Percentiles rank a stretch among this genome's conserved stretches.
These are phyloP conservation scores for Poecile atricapillus DNA, from an alignment of 2,113 vertebrate genomes.

Conservation along the genomic window DNA sequence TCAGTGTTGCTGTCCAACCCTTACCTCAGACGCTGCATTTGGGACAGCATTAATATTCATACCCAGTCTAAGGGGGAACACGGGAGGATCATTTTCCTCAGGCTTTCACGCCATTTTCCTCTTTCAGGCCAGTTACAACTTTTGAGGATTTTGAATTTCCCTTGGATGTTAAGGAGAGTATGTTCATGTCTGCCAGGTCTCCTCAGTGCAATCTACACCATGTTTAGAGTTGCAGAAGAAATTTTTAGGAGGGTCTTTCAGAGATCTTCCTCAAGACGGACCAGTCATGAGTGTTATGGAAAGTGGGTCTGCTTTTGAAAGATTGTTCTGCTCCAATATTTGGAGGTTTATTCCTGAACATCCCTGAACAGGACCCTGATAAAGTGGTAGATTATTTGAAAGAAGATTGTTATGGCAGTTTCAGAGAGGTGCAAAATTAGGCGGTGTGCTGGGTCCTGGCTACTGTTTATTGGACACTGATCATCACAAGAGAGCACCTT, in stretches of 20 bases:
- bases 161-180: neutral
- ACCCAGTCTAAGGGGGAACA: accelerated
- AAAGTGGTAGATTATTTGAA: neutral
- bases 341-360: neutral
- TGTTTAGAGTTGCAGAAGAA: neutral
- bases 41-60: neutral
- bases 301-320: neutral
- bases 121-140: neutral
- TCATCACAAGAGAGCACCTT: neutral
- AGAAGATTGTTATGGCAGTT: neutral
- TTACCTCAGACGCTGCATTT: accelerated
- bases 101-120: neutral
- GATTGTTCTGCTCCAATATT: neutral
- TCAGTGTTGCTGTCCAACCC: neutral
- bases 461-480: accelerated
- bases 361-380: neutral
- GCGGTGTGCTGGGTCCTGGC: neutral
- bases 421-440: neutral
- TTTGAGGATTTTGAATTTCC: neutral
- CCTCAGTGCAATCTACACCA: too few species aligned
- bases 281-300: neutral
- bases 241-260: neutral
- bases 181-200: too few species aligned
- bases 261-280: neutral
- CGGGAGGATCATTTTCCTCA: neutral